A percentile compares a stretch with the other conserved stretches of the same genome.
Conservation (phyloP, 2,888 invertebrate species). For the Clistopyga incitator region DNA sequence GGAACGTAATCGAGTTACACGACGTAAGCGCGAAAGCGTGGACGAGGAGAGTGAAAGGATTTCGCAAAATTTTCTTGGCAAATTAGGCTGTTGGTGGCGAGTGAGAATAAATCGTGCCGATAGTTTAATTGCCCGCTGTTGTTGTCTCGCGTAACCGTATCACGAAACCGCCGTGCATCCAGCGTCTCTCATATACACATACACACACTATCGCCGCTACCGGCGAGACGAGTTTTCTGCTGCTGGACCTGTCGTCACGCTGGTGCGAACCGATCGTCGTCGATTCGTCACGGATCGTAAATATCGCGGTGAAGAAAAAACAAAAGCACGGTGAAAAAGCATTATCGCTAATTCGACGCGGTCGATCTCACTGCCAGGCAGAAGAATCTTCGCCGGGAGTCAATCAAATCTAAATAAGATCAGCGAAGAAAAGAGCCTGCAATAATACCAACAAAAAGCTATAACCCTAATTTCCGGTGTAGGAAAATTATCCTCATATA, state of each 20-base stretch:
- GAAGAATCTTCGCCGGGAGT: conserved; percentile 20
- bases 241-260: conserved; percentile 43
- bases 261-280: conserved; percentile 49
- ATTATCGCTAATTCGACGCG: conserved; percentile 57
- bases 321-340: conserved; percentile 6
- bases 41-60: conserved; percentile 26
- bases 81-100: not conserved
- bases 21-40: not conserved
- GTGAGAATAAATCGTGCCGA: conserved; percentile 2
- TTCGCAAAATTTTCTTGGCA: not conserved
- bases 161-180: conserved; percentile 21
- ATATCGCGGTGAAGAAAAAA: conserved; percentile 53
- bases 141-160: conserved; percentile 47
- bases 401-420: conserved; percentile 51
- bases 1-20: not conserved
- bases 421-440: conserved; percentile 10
- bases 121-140: not conserved
- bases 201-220: conserved; percentile 24
- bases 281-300: conserved; percentile 65
- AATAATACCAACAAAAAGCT: not conserved
- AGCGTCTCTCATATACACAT: not conserved
- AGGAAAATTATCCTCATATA: not conserved
- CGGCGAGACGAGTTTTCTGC: conserved; percentile 24
- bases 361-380: conserved; percentile 38
- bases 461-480: not conserved